phyloP scores from a whole-genome alignment of 2,888 invertebrate species.

The Trichopoda pennipes region DNA sequence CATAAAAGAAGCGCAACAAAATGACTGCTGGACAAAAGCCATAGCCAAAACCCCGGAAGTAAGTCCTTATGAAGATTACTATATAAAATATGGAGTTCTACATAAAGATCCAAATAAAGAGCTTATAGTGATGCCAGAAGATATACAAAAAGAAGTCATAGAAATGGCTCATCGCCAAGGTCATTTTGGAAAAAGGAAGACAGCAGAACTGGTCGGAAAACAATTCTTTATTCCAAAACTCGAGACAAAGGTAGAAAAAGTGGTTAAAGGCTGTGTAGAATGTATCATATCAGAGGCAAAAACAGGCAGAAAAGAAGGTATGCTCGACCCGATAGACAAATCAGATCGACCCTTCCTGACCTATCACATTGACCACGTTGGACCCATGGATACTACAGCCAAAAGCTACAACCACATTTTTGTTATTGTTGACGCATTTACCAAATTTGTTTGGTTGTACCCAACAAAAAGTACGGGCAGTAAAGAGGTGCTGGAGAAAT shows the following conservation, averaged over 20 bases:
- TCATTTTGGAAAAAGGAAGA: background rate
- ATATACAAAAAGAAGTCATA: background rate
- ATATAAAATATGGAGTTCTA: slow-evolving; percentile 53
- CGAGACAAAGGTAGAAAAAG: background rate
- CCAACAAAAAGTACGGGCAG: no score
- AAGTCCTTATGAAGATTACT: background rate
- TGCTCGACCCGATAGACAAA: no score
- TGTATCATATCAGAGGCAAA: background rate
- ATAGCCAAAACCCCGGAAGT: background rate
- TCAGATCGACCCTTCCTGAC: background rate
- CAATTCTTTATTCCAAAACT: background rate
- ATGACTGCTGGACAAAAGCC: slow-evolving; percentile 52
- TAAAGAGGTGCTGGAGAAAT: background rate
- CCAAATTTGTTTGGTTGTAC: background rate
- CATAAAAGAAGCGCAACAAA: slow-evolving; percentile 47
- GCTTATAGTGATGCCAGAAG: slow-evolving; percentile 47
- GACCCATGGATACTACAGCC: background rate
- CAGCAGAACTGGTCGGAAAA: background rate
- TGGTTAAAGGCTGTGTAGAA: slow-evolving; percentile 1
- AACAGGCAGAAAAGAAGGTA: background rate
- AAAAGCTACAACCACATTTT: background rate
- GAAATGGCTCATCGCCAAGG: background rate
- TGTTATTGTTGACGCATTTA: background rate
- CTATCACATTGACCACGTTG: background rate
- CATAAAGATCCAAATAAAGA: slow-evolving; percentile 57